Evolutionary conservation across 2,888 invertebrate species (phyloP), one percentile per base, ranked within the genome.

Genomic region (Imbricaverruca yamaguchii): DNA sequence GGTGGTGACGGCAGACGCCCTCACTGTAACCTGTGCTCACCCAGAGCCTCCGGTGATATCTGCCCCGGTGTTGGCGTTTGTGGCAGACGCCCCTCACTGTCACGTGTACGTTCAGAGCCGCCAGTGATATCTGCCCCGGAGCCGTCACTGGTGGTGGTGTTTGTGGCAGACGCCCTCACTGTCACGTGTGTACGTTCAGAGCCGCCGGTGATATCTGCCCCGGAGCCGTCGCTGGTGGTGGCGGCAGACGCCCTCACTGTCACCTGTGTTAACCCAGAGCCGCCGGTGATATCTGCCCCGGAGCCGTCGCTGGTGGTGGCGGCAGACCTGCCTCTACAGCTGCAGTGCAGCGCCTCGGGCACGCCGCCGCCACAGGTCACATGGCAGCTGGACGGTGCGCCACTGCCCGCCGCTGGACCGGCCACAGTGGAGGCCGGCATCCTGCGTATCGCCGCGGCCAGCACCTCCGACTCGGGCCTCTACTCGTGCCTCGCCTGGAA

Each of bases 151-250:
- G n/a, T n/a, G n/a, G n/a, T n/a, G n/a, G n/a, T n/a, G n/a, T n/a
- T n/a, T n/a, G n/a, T n/a, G n/a, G 39, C 39, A 39, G 39, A 39
- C n/a, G n/a, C n/a, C n/a, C n/a, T 92, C 92, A 56, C 93, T 92
- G 86, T 88, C 93, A 84, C 91, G 91, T 82, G 82, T 82, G 39
- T 83, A 83, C 57, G 83, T 84, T 39, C 91, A 90, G 84, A 92
- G 93, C 81, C 89, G 86, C 88, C 90, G 81, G 15, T 11, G 39
- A 6, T 55, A 9, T 23, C 61, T 10, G 12, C 21, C 18, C 63
- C 25, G n/a, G n/a, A n/a, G n/a, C n/a, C 84, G 89, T 91, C 86
- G 89, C 90, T 86, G 59, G 25, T 25, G 74, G 53, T 74, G 21
- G 1, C 74, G 13, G 53, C 74, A 18, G 74, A 53, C 18, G 39